A percentile compares a stretch with the other conserved stretches of the same genome.
These are phyloP conservation scores for Cerceris rybyensis DNA, from an alignment of 2,888 invertebrate genomes.

Conservation along the genomic window DNA sequence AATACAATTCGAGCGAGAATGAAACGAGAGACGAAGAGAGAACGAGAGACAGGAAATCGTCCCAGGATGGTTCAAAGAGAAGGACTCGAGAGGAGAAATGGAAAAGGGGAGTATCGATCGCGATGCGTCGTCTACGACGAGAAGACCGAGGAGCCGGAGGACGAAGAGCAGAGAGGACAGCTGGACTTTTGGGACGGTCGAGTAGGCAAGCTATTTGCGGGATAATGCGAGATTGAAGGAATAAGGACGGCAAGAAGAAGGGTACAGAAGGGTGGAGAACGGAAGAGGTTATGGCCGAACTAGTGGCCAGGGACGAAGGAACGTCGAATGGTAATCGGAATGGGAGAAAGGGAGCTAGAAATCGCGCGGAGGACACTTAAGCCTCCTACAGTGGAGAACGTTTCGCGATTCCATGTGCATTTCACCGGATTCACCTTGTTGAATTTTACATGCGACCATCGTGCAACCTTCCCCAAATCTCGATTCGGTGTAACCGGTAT, in stretches of 20 bases:
- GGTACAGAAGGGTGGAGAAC: conserved; percentile 54
- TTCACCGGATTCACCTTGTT: conserved; percentile 69
- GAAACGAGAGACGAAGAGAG: conserved; percentile 21
- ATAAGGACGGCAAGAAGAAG: conserved; percentile 65
- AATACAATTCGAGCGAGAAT: conserved; percentile 51
- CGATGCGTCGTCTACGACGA: conserved; percentile 43
- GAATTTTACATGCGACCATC: conserved; percentile 69
- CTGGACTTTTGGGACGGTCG: conserved; percentile 69
- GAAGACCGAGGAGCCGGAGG: conserved; percentile 60
- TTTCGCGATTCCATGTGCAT: conserved; percentile 65
- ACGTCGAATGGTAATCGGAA: conserved; percentile 66
- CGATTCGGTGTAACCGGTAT: conserved; percentile 8
- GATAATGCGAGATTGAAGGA: conserved; percentile 75
- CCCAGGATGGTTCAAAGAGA: conserved; percentile 39
- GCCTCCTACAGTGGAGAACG: conserved; percentile 55
- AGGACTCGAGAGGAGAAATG: conserved; percentile 46
- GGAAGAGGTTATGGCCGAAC: conserved; percentile 57
- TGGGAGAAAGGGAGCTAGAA: conserved; percentile 33
- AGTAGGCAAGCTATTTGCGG: conserved; percentile 73
- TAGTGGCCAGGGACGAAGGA: conserved; percentile 58
- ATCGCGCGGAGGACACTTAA: conserved; percentile 34
- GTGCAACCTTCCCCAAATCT: conserved; percentile 37
- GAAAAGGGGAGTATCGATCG: conserved; percentile 58
- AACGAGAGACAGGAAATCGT: conserved; percentile 50
- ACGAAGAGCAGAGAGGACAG: conserved; percentile 53